These are phyloP conservation scores for Passer montanus DNA, from an alignment of 2,113 vertebrate genomes.

Conservation along the genomic window DNA sequence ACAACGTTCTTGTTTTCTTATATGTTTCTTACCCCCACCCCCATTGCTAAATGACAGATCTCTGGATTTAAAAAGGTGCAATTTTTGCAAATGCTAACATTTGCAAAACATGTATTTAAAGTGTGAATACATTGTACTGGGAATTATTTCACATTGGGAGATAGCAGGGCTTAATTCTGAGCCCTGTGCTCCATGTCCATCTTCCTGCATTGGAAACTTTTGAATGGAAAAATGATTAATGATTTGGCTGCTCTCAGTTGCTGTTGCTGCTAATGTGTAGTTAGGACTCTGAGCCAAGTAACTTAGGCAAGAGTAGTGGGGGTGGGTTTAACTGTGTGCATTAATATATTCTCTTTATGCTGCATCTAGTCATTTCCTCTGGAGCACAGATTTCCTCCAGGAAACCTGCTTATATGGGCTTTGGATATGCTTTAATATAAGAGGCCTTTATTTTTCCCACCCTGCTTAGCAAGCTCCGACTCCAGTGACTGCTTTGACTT, in stretches of 20 bases:
- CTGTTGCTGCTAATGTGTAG: not conserved
- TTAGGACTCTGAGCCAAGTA: not conserved
- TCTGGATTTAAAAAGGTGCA: not conserved
- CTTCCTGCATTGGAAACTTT: not conserved
- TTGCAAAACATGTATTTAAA: not conserved
- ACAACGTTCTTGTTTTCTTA: not conserved
- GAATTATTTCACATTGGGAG: not conserved
- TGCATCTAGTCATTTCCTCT: slow-evolving; percentile 4
- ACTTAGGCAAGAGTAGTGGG: not conserved
- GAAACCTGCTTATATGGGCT: not conserved
- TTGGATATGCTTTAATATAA: not conserved
- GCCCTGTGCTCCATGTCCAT: not conserved
- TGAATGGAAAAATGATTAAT: not conserved
- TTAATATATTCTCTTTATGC: slow-evolving; percentile 8
- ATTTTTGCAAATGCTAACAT: not conserved
- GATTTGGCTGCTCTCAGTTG: not conserved
- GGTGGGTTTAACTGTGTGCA: not conserved
- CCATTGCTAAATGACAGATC: not conserved
- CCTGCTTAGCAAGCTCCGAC: not conserved
- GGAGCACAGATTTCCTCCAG: slow-evolving; percentile 21
- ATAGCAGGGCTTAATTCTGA: not conserved
- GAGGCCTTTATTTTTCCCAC: slow-evolving; percentile 8
- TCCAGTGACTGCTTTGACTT: not conserved
- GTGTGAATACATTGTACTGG: accelerated
- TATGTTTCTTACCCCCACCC: not conserved